phyloP scores from a whole-genome alignment of 2,797 vertebrate genomes.

The Protonibea diacanthus region DNA sequence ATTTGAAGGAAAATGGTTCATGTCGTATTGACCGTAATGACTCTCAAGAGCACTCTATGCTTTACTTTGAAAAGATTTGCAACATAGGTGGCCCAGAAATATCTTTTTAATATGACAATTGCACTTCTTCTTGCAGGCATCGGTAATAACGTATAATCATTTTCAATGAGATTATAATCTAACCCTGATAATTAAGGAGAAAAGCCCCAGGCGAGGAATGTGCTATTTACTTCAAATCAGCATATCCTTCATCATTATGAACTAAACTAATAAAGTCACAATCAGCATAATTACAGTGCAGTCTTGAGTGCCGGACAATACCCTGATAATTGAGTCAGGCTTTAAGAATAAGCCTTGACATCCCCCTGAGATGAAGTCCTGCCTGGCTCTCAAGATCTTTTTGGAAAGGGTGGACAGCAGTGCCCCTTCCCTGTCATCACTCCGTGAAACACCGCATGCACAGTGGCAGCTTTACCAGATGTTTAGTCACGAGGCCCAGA shows the following conservation, averaged over 20 bases:
- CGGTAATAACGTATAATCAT: constrained; percentile 37
- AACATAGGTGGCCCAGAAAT: constrained; percentile 26
- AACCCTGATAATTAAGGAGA: constrained; percentile 35
- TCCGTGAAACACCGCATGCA: constrained; percentile 45
- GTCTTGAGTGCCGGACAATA: constrained; percentile 28
- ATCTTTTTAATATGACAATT: constrained; percentile 40
- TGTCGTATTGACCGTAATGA: background rate
- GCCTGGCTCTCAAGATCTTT: constrained; percentile 39
- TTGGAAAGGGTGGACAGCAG: constrained; percentile 54
- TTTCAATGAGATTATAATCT: constrained; percentile 43
- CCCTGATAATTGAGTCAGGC: constrained; percentile 33
- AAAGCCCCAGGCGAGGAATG: constrained; percentile 37
- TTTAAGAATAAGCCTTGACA: constrained; percentile 38
- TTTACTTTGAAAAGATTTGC: constrained; percentile 24
- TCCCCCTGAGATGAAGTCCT: constrained; percentile 55
- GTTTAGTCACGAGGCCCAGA: constrained; percentile 78
- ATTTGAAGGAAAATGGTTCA: background rate
- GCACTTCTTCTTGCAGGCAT: constrained; percentile 29
- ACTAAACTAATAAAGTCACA: constrained; percentile 61
- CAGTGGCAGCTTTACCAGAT: constrained; percentile 77
- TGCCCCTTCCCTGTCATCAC: constrained; percentile 59
- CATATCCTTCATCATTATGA: constrained; percentile 44
- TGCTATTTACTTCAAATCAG: constrained; percentile 41
- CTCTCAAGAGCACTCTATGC: constrained; percentile 6
- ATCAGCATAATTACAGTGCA: constrained; percentile 45